Evolutionary conservation across 2,888 invertebrate genomes (phyloP).

Genomic region (Selenia dentaria): DNA sequence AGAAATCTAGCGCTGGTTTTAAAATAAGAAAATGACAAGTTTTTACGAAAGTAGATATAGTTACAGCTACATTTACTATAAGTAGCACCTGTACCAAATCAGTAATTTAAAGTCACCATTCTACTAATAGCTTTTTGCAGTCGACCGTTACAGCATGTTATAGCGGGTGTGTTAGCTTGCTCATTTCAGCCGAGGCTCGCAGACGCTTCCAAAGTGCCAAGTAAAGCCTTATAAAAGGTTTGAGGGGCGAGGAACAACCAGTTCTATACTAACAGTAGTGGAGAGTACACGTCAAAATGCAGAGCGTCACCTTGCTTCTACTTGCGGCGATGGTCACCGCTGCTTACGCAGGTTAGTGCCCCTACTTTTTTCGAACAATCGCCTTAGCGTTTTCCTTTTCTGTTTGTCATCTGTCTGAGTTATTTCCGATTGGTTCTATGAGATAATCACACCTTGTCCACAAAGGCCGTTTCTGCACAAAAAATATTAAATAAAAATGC

Average conservation of each 20-base stretch:
- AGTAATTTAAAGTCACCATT: conserved; percentile 41
- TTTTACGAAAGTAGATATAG: too few species aligned
- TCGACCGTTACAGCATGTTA: conserved; percentile 71
- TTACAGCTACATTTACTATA: too few species aligned
- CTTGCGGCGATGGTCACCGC: conserved; percentile 65
- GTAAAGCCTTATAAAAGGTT: conserved; percentile 63
- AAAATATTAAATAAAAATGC: conserved; percentile 11
- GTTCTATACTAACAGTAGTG: conserved; percentile 58
- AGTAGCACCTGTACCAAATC: too few species aligned
- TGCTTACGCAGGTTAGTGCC: conserved; percentile 80
- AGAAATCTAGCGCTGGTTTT: too few species aligned
- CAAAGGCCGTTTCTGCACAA: conserved; percentile 9
- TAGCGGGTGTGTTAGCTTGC: conserved; percentile 44
- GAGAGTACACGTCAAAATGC: conserved; percentile 62
- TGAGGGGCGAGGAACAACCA: conserved; percentile 55
- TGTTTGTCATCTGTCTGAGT: conserved; percentile 43
- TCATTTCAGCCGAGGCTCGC: conserved; percentile 40
- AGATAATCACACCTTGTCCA: conserved; percentile 19
- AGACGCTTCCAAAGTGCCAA: conserved; percentile 44
- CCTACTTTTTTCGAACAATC: conserved; percentile 60
- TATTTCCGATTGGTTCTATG: conserved; percentile 50
- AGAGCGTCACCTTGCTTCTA: conserved; percentile 60
- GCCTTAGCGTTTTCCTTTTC: conserved; percentile 49
- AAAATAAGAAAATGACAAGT: too few species aligned
- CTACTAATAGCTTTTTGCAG: conserved; percentile 56